phyloP scores from a whole-genome alignment of 2,888 invertebrate species.

The Xestia sexstrigata region DNA sequence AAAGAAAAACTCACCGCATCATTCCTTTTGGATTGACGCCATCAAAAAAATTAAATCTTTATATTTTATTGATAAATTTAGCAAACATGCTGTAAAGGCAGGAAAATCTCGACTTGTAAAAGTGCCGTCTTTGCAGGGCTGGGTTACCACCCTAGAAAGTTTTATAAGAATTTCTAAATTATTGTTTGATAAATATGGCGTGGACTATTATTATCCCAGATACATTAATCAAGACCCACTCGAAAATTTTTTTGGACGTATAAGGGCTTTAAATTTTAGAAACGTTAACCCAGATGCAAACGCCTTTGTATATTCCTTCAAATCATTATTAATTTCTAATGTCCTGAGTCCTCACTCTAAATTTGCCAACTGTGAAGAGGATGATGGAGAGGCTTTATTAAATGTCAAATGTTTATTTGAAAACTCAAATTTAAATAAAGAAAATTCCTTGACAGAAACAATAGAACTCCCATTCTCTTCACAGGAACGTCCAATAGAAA shows the following conservation, averaged over 20 bases:
- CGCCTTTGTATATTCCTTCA: slow-evolving; percentile 56
- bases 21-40: too few relatives aligned
- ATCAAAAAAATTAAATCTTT: too few relatives aligned
- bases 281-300: slow-evolving; percentile 61
- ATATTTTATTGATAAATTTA: too few relatives aligned
- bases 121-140: too few relatives aligned
- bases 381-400: slow-evolving; percentile 2
- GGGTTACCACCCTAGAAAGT: too few relatives aligned
- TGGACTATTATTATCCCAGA: too few relatives aligned
- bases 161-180: too few relatives aligned
- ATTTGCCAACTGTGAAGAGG: slow-evolving; percentile 29
- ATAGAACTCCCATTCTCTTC: not conserved
- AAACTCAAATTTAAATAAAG: not conserved
- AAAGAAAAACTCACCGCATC: not conserved
- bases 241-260: slow-evolving; percentile 62
- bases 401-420: not conserved
- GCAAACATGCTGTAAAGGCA: too few relatives aligned
- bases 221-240: slow-evolving; percentile 61
- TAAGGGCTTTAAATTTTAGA: slow-evolving; percentile 61
- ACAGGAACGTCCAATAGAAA: not conserved
- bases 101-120: too few relatives aligned
- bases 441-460: not conserved
- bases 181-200: too few relatives aligned
- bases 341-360: slow-evolving; percentile 44
- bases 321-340: slow-evolving; percentile 33